Percentiles rank a stretch among this genome's conserved stretches.
These are phyloP conservation scores for Phaethon lepturus DNA, from an alignment of 2,113 vertebrate genomes.

Conservation along the genomic window DNA sequence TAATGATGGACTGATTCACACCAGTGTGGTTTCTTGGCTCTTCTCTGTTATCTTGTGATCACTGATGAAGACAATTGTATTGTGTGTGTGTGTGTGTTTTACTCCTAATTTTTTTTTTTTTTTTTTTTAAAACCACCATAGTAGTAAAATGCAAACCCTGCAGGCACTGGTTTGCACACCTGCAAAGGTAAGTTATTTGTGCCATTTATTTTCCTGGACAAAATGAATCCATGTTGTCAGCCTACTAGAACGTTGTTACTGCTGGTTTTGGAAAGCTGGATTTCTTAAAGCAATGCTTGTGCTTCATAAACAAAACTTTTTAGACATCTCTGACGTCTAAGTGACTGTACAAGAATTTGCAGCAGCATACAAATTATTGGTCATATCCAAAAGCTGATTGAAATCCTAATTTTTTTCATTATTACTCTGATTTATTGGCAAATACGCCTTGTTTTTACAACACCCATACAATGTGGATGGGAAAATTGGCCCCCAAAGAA, in stretches of 20 bases:
- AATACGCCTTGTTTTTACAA: background rate
- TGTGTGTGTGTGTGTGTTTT: background rate
- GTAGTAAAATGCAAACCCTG: background rate
- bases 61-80: background rate
- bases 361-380: background rate
- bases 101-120: background rate
- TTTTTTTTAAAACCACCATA: background rate
- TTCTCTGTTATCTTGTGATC: background rate
- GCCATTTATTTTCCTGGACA: background rate
- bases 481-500: background rate
- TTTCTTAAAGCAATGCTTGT: background rate
- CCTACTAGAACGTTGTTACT: background rate
- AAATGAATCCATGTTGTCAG: slow-evolving; percentile 24
- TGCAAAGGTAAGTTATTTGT: slow-evolving; percentile 38
- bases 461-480: background rate
- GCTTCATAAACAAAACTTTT: background rate
- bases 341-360: background rate
- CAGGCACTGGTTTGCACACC: background rate
- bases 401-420: background rate
- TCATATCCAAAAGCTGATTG: background rate
- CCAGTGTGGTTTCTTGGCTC: background rate
- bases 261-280: background rate
- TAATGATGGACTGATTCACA: background rate
- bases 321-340: background rate
- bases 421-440: background rate